phyloP scores from a whole-genome alignment of 2,113 vertebrate species.

The Malurus cyaneus region DNA sequence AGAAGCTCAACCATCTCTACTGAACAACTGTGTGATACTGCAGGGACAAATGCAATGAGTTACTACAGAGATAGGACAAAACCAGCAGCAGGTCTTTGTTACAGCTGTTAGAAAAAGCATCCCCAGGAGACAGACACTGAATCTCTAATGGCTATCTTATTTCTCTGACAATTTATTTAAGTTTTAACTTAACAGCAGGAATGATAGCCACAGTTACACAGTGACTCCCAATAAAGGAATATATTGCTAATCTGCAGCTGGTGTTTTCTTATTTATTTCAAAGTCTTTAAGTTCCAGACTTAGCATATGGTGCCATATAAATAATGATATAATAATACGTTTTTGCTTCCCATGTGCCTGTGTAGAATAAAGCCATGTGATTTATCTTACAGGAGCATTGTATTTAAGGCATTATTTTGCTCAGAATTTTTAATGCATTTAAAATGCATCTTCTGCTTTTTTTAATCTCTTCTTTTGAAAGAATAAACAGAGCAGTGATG shows the following conservation, averaged over 20 bases:
- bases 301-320: conserved; percentile 69
- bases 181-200: conserved; percentile 66
- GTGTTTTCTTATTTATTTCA: conserved; percentile 67
- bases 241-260: conserved; percentile 59
- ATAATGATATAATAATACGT: conserved; percentile 65
- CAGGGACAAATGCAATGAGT: conserved; percentile 58
- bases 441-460: conserved; percentile 44
- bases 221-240: conserved; percentile 55
- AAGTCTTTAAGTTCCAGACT: conserved; percentile 62
- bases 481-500: conserved; percentile 54
- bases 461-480: conserved; percentile 52
- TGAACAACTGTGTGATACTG: conserved; percentile 41
- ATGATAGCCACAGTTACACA: conserved; percentile 52
- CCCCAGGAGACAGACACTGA: conserved; percentile 61
- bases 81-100: conserved; percentile 59
- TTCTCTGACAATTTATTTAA: conserved; percentile 68
- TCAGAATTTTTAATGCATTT: conserved; percentile 49
- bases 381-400: conserved; percentile 40
- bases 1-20: conserved; percentile 20
- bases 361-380: conserved; percentile 24
- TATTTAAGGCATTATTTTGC: conserved; percentile 55
- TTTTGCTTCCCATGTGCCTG: conserved; percentile 38
- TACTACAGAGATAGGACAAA: conserved; percentile 52
- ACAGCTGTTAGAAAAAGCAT: conserved; percentile 59
- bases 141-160: conserved; percentile 66